Evolutionary conservation across 2,888 invertebrate genomes (phyloP).

Genomic region (Himalopsyche japonica): DNA sequence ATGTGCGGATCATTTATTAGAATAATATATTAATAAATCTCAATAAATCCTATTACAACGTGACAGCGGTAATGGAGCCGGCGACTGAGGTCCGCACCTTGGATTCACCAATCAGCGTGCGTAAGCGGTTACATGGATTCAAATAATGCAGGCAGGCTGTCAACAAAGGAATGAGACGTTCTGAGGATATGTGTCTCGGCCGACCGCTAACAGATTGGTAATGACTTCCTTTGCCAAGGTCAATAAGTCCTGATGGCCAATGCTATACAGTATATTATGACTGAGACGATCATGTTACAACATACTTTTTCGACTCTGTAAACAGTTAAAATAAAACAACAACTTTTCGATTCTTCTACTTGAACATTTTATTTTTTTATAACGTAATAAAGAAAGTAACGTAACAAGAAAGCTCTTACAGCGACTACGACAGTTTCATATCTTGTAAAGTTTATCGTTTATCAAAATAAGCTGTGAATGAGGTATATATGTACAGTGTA

Average conservation of each 20-base stretch:
- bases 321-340: too few species aligned
- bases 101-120: not conserved
- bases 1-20: not conserved
- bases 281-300: not conserved
- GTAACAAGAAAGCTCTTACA: too few species aligned
- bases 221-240: conserved; percentile 1
- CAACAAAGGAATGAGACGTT: not conserved
- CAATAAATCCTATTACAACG: not conserved
- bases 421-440: too few species aligned
- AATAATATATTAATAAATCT: not conserved
- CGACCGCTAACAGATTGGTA: conserved; percentile 10
- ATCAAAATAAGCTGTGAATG: too few species aligned
- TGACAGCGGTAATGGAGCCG: not conserved
- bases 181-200: conserved; percentile 17
- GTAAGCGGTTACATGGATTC: not conserved
- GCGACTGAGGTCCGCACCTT: not conserved
- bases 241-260: not conserved
- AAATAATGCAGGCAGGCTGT: not conserved
- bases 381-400: too few species aligned
- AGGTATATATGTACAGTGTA: too few species aligned
- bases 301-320: too few species aligned
- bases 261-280: not conserved
- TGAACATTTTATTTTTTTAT: too few species aligned
- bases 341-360: too few species aligned
- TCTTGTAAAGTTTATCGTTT: too few species aligned